Evolutionary conservation across 35 echinoderm and acorn worm genomes (phyloP), one percentile per base, ranked within the genome.

Genomic region (Heliocidaris tuberculata): DNA sequence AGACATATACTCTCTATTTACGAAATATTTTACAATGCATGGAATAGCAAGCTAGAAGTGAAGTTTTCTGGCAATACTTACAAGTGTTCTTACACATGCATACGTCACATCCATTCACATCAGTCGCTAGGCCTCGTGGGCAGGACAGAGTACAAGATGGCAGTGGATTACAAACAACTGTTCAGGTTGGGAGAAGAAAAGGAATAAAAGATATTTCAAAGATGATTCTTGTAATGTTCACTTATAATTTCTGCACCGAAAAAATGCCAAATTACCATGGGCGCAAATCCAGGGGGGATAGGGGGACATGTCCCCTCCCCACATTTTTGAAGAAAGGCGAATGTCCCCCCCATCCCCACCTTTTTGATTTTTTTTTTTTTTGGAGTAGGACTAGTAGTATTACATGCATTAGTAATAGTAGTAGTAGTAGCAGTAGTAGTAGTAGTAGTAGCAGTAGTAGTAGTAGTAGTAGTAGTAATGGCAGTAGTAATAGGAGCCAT

Each of bases 51-150:
- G 52, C 52, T 56, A 13, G 15, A 56, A 13, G 1, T 56, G 52
- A 56, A 56, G 7, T 7, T 8, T 24, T 78, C 24, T 78, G 65
- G 65, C 27, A 78, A 78, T 78, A 90, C 94, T 71, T n/a, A 96
- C 95, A 70, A 12, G 91, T 94, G 24, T 86, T 93, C 61, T 93
- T 93, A 48, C 95, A 96, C 13, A 31, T 32, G 49, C 95, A 96
- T 47, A 96, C 31, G 85, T 96, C 70, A 94, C 95, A 96, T 16
- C 95, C 95, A 19, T 11, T 54, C 6, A 6, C 65, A 92, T 94
- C 92, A 13, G 95, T 96, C 16, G 95, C 95, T n/a, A 93, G 32
- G 13, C 95, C 95, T 24, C 86, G 50, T 9, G 70, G 59, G 50
- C 95, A 96, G 48, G 90, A 50, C 31, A 92, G 61, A 42, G 59